Evolutionary conservation across 2,113 vertebrate species (phyloP).

Genomic region (Hipposideros armiger): DNA sequence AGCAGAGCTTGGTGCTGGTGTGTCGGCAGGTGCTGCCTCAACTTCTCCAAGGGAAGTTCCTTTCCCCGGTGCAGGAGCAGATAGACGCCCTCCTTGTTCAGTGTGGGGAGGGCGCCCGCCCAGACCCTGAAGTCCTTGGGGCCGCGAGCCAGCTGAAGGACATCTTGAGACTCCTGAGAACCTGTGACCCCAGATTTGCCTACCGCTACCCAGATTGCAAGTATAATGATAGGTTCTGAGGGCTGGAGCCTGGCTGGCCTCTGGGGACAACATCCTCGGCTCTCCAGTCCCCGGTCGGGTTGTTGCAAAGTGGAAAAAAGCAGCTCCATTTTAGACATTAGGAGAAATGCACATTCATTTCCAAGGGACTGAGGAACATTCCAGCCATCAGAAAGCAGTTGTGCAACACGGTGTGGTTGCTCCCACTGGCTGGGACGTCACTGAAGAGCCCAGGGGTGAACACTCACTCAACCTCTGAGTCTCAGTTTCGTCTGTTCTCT

Average conservation of each 20-base stretch:
- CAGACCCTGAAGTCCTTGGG: constrained; percentile 27
- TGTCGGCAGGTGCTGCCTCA: constrained; percentile 88
- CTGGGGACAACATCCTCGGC: neutral
- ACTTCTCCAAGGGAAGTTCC: constrained; percentile 86
- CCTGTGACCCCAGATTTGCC: constrained; percentile 88
- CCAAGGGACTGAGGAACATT: neutral
- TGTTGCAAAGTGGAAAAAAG: neutral
- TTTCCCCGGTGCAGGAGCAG: constrained; percentile 76
- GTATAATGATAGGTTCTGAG: constrained; percentile 86
- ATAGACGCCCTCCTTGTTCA: constrained; percentile 81
- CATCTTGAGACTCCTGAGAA: constrained; percentile 87
- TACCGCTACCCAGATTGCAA: constrained; percentile 94
- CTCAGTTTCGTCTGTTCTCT: neutral
- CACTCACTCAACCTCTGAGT: neutral
- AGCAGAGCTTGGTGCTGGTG: constrained; percentile 88
- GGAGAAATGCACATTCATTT: neutral
- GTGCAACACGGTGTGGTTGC: neutral
- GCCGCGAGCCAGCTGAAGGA: constrained; percentile 81
- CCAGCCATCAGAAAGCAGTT: neutral
- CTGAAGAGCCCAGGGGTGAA: neutral
- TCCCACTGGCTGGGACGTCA: neutral
- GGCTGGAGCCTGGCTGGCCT: neutral
- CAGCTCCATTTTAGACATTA: neutral
- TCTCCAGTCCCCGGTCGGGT: neutral
- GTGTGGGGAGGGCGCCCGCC: constrained; percentile 72